Percentiles rank a stretch among this genome's conserved stretches.
Conservation (phyloP, 2,113 vertebrate genomes). For the Nibea coibor region DNA sequence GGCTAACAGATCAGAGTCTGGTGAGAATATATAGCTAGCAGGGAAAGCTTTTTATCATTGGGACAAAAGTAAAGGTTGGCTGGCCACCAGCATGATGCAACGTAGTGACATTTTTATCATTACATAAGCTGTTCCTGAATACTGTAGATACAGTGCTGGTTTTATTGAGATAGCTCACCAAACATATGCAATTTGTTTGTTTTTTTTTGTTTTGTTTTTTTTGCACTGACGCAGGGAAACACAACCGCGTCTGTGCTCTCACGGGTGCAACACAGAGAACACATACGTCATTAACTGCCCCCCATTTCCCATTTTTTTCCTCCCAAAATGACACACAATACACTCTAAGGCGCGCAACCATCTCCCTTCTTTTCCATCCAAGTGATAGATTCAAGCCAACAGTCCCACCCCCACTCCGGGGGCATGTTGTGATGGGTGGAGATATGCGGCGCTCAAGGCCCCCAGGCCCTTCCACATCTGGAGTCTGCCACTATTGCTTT, state of each 20-base stretch:
- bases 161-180: conserved; percentile 27
- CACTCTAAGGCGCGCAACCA: conserved; percentile 10
- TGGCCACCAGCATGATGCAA: conserved; percentile 65
- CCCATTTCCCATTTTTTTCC: conserved; percentile 34
- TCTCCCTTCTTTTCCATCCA: conserved; percentile 29
- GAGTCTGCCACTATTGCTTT: conserved; percentile 67
- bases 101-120: conserved; percentile 62
- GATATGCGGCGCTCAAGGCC: conserved; percentile 37
- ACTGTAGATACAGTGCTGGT: conserved; percentile 36
- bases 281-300: conserved; percentile 48
- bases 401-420: conserved; percentile 24
- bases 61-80: conserved; percentile 65
- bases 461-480: conserved; percentile 65
- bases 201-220: not conserved
- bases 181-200: not conserved
- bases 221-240: not conserved
- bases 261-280: conserved; percentile 26
- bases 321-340: conserved; percentile 29
- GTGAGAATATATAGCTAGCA: conserved; percentile 17
- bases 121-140: conserved; percentile 44
- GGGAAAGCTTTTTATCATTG: conserved; percentile 54
- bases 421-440: conserved; percentile 55
- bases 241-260: not conserved
- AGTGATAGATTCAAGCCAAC: conserved; percentile 40
- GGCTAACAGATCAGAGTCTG: conserved; percentile 35